Evolutionary conservation across 2,113 vertebrate species (phyloP), one percentile per base, ranked within the genome.

Genomic region (Sapajus apella): DNA sequence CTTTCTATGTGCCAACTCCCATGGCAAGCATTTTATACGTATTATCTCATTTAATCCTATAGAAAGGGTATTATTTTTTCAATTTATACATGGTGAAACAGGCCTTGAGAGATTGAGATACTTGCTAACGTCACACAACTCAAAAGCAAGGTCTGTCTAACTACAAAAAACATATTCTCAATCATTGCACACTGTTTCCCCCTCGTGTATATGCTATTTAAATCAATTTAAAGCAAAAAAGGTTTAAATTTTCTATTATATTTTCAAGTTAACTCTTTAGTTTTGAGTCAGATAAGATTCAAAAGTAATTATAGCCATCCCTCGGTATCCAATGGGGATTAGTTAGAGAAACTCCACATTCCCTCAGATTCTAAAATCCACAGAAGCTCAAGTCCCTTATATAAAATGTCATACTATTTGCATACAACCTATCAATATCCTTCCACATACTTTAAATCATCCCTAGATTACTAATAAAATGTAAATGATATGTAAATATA

Each of bases 241-340:
- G 16, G 27, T 30, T 85, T 56, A 52, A 43, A 40, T 11, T 35
- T 72, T 58, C 50, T 50, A 45, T 58, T 64, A 47, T 76, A 40
- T 93, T 91, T 94, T 89, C 45, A 95, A n/a, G 27, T 58, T 79
- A 32, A 91, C 73, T 96, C 47, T 81, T 6, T 47, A 89, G 35
- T 43, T 93, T 27, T 79, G 61, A 90, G 30, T 52, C 91, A 79
- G 18, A 64, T 75, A 89, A 87, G 27, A 90, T 61, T 83, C 35
- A 86, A 70, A 76, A 87, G 20, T 25, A 92, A 87, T 91, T 61
- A 16, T 16, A 47, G 27, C 45, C 75, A 47, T 77, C 43, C 75
- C 75, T 77, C 8, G 8, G 43, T 32, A 47, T 47, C 27, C 16
- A 77, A 3, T 8, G 75, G 27, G 27, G 43, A 47, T 18, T 77